Evolutionary conservation across 2,888 invertebrate genomes (phyloP).

Genomic region (Heteromyza rotundicornis): DNA sequence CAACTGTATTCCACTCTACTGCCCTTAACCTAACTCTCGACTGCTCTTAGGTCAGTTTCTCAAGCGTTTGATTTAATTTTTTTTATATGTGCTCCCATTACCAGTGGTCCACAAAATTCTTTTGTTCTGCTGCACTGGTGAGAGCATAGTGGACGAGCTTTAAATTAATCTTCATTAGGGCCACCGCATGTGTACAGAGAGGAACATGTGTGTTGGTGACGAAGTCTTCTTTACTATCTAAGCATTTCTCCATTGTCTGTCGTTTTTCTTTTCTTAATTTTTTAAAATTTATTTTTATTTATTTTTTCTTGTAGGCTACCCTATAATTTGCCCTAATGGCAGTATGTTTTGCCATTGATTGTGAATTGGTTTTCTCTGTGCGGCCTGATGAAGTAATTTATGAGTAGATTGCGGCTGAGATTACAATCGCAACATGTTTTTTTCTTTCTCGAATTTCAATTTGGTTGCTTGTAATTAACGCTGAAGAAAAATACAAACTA

Average conservation of each 20-base stretch:
- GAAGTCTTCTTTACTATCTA: too few species aligned
- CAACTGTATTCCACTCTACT: not conserved
- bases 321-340: slow-evolving; percentile 4
- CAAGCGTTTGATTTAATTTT: slow-evolving; percentile 1
- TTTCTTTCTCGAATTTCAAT: too few species aligned
- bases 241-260: too few species aligned
- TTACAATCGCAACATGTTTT: not conserved
- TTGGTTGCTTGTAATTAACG: too few species aligned
- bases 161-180: slow-evolving; percentile 52
- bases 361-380: too few species aligned
- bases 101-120: too few species aligned
- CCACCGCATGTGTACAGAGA: slow-evolving; percentile 19
- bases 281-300: too few species aligned
- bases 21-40: not conserved
- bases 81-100: not conserved
- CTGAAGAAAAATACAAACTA: not conserved
- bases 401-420: not conserved
- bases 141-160: slow-evolving; percentile 21
- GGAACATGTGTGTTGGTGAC: not conserved
- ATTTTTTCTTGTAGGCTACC: not conserved
- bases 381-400: too few species aligned
- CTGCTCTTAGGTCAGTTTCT: not conserved
- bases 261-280: not conserved
- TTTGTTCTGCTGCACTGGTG: not conserved
- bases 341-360: not conserved